Evolutionary conservation across 1,140 invertebrate genomes (phyloP).

Genomic region (Papilio machaon): DNA sequence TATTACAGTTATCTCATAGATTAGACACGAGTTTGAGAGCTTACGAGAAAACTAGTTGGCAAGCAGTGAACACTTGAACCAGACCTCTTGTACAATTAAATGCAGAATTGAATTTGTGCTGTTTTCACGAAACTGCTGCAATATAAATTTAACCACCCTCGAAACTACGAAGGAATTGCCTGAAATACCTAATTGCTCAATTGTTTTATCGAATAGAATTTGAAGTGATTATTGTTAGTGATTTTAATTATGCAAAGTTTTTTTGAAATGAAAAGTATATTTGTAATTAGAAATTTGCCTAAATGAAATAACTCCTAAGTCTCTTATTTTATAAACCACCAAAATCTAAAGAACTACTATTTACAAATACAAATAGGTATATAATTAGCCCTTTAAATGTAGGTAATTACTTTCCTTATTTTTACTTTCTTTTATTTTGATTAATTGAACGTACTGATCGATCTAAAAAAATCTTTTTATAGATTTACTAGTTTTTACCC

Average conservation of each 20-base stretch:
- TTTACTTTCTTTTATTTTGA: too few relatives aligned
- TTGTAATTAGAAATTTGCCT: neutral
- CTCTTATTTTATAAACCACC: too few relatives aligned
- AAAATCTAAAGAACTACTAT: too few relatives aligned
- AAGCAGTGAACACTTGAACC: conserved; percentile 3
- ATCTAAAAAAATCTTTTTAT: too few relatives aligned
- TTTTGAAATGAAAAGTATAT: neutral
- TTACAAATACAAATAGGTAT: too few relatives aligned
- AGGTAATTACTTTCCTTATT: too few relatives aligned
- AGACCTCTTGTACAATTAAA: conserved; percentile 6
- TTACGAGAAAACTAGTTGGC: neutral
- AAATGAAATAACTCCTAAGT: too few relatives aligned
- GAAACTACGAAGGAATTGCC: conserved; percentile 1
- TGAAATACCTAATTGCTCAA: conserved; percentile 9
- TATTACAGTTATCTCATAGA: neutral
- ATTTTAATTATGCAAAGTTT: neutral
- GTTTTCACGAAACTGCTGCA: conserved; percentile 15
- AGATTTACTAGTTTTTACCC: too few relatives aligned
- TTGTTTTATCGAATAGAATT: neutral
- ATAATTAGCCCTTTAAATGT: too few relatives aligned
- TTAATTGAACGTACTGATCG: too few relatives aligned
- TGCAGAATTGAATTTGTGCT: conserved; percentile 18
- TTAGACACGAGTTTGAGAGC: neutral
- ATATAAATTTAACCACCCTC: conserved; percentile 8
- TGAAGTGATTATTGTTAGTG: neutral